These are phyloP conservation scores for Leptobrachium ailaonicum DNA, from an alignment of 2,113 vertebrate species.

Conservation along the genomic window DNA sequence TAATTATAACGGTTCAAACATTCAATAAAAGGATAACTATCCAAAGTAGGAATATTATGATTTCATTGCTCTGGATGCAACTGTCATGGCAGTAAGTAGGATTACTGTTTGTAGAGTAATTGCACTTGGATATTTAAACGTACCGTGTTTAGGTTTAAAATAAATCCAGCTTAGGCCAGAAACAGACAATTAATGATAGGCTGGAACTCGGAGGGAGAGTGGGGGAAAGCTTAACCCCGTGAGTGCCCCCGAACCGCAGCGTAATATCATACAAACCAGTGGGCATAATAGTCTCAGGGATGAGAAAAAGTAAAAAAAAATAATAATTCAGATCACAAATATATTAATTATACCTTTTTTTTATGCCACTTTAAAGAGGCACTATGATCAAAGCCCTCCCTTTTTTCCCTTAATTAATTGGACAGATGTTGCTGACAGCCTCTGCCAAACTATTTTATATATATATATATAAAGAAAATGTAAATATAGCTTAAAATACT, in stretches of 20 bases:
- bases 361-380: too few species aligned
- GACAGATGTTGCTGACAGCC: too few species aligned
- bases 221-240: constrained; percentile 5
- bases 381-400: too few species aligned
- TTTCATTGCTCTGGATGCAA: background rate
- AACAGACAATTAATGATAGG: constrained; percentile 20
- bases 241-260: background rate
- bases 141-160: constrained; percentile 22
- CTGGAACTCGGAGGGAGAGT: background rate
- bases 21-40: background rate
- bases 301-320: too few species aligned
- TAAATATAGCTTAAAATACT: too few species aligned
- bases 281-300: background rate
- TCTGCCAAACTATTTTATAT: too few species aligned
- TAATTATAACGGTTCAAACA: too few species aligned
- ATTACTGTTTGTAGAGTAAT: constrained; percentile 31
- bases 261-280: background rate
- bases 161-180: constrained; percentile 29
- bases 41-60: background rate
- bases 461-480: too few species aligned
- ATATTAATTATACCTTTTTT: too few species aligned
- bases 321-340: too few species aligned
- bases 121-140: constrained; percentile 25
- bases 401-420: too few species aligned
- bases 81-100: constrained; percentile 31